Evolutionary conservation across 2,797 vertebrate species (phyloP), one percentile per base, ranked within the genome.

Genomic region (Macrochelys suwanniensis): DNA sequence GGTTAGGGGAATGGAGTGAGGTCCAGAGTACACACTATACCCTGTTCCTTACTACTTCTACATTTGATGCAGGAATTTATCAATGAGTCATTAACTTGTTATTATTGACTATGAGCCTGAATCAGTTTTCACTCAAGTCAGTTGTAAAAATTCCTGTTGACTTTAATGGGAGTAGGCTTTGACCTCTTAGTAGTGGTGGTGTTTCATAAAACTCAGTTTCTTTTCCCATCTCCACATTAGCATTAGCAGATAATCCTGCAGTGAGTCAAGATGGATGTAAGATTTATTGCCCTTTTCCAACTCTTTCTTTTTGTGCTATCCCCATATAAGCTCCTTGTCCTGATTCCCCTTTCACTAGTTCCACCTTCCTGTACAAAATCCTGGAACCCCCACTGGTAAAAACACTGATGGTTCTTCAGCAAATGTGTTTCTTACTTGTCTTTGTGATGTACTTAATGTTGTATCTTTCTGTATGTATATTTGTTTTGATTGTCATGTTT

Each of bases 401-500:
- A 95, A 95, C 94, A 95, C 96, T 96, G 95, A 97, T 94, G 77
- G 56, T 95, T 97, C 95, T 96, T 95, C 84, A 97, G 96, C 96
- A 97, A 82, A 96, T 92, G 95, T 98, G 95, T 98, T 98, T 97
- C 92, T 96, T 98, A 92, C 97, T 97, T 98, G 96, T 98, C 94
- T 89, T 96, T 97, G 97, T 98, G 97, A 90, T 87, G 94, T 97
- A 97, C 89, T 98, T 95, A 90, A 25, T 98, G 97, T 98, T 96
- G 93, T 96, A 96, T 95, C 93, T 89, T 96, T 54, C 84, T 97
- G 87, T 97, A 88, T 91, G 88, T 94, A 95, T 96, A 97, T 93
- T 96, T 95, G 88, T 97, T 96, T 97, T 92, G 74, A 88, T 96
- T 93, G 87, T 96, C 87, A 21, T 94, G 84, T 88, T 92, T 45